A percentile compares a stretch with the other conserved stretches of the same genome.
Conservation (phyloP, 2,888 invertebrate genomes). For the Bugula neritina region DNA sequence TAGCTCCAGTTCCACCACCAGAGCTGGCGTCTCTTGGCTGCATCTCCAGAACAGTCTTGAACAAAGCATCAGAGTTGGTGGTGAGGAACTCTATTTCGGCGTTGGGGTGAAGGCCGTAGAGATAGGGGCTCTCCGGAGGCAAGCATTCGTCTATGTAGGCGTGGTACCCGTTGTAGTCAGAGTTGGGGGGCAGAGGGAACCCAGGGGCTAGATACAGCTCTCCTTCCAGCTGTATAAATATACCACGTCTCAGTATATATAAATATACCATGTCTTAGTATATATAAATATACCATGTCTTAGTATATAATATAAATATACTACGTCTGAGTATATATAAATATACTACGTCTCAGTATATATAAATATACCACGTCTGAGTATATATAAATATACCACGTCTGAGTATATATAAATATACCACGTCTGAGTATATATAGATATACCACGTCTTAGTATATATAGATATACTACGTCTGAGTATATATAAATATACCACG, state of each 20-base stretch:
- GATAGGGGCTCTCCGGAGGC: constrained; percentile 84
- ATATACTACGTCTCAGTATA: too few relatives aligned
- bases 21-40: constrained; percentile 86
- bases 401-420: too few relatives aligned
- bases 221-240: constrained; percentile 74
- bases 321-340: too few relatives aligned
- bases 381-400: too few relatives aligned
- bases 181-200: constrained; percentile 86
- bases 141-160: constrained; percentile 84
- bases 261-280: too few relatives aligned
- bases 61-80: constrained; percentile 84
- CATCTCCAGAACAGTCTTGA: constrained; percentile 91
- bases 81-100: constrained; percentile 94
- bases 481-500: too few relatives aligned
- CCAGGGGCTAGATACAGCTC: constrained; percentile 85
- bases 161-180: constrained; percentile 86
- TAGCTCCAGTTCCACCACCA: constrained; percentile 76
- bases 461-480: too few relatives aligned
- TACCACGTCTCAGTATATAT: constrained; percentile 27
- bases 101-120: constrained; percentile 92
- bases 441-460: too few relatives aligned
- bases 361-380: too few relatives aligned
- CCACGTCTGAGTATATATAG: too few relatives aligned
- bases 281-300: too few relatives aligned
- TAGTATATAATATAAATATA: too few relatives aligned